Base-by-base conservation (phyloP, 2,797 vertebrate genomes). In the Diplodus sargus region DNA sequence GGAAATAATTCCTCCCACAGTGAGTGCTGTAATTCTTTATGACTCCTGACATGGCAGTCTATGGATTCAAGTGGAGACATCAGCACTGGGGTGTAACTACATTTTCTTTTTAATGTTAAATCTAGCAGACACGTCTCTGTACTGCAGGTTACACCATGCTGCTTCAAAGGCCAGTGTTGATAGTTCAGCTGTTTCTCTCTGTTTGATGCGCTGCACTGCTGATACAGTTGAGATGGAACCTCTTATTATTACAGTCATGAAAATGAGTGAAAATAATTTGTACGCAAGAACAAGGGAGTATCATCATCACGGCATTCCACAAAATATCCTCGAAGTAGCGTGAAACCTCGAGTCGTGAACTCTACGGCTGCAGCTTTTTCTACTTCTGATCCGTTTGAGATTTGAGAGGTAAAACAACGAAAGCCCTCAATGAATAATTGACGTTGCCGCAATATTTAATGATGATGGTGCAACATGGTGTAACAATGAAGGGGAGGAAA, bases 391-490 rank as follows among this genome's bases (percentile, higher is more conserved):
- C 49, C 54, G 13, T 67, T 56, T 78, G 67, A 68, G 69, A 64
- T 78, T 34, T 57, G 39, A 59, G 34, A 61, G 47, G 28, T 49
- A 74, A 73, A 73, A 72, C 42, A 72, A 83, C 49, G 72, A 80
- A 70, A 84, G 17, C 30, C 45, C 20, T 54, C 74, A 54, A 85
- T 87, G 64, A 84, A 83, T 89, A 74, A 87, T 77, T 79, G 78
- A 90, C 76, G 60, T 78, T 75, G 78, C 76, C 63, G 87, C 65
- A 81, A 61, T 79, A 60, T 82, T 76, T 54, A 74, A 66, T 70
- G 58, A 70, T 2, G 61, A 68, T 83, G 84, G 64, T 74, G 86
- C 78, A 91, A 79, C 74, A 53, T 22, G 4, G 39, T 74, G 85
- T 58, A 80, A 88, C 79, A 74, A 34, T 13, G 49, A 15, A 62